Base-by-base conservation (phyloP, 2,113 vertebrate species). In the Damaliscus lunatus region DNA sequence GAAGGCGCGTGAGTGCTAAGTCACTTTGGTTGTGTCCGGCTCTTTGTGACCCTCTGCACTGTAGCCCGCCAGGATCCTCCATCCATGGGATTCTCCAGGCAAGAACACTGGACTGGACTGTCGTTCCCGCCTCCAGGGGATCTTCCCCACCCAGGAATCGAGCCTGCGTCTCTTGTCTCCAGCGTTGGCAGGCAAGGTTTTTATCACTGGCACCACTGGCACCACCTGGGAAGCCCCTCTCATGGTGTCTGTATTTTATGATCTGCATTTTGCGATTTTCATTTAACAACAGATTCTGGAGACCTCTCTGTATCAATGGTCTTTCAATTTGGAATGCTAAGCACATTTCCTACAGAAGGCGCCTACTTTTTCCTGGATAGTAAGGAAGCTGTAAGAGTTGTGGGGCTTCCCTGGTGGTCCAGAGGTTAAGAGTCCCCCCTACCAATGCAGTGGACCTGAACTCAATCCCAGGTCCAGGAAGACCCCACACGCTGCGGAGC, bases 401-500 rank as follows among this genome's bases (percentile, higher is more conserved):
- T 31, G 40, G 67, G 21, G 71, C 36, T 74, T 25, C 6, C 71
- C 71, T 25, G 36, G 21, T 40, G 71, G 71, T 25, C 71, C 0
- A 1, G n/a, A 7, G 11, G 71, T 25, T 74, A 25, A 43, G 21
- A 74, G 71, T 7, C 0, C 71, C 19, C 36, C 6, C 21, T 13
- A 9, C 17, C 17, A 36, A 25, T 25, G 36, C 71, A 25, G 71
- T 0, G 6, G 71, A 13, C 71, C 36, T 74, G 36, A 74, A 14
- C 7, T 43, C 36, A 25, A 40, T 13, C 11, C 67, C n/a, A 3
- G 1, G 71, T 36, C n/a, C n/a, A 21, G 33, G n/a, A 71, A 71
- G 64, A 5, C 0, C 36, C 71, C 71, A 74, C 21, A 40, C 0
- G 5, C 36, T 43, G 71, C 0, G 1, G 19, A 40, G 1, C 67